These are phyloP conservation scores for Diorhabda elongata DNA, from an alignment of 1,140 invertebrate species.

Conservation along the genomic window DNA sequence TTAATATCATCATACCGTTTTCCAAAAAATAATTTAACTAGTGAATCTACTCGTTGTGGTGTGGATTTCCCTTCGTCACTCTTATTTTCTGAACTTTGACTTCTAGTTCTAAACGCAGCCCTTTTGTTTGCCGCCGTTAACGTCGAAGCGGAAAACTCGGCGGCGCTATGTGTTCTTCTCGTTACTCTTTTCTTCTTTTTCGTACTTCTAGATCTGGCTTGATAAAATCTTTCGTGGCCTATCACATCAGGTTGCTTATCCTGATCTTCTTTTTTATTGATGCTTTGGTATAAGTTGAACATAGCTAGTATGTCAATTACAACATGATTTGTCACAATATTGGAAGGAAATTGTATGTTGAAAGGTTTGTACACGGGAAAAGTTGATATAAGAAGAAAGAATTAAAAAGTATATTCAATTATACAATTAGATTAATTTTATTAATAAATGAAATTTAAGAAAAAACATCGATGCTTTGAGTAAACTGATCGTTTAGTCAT, in stretches of 20 bases:
- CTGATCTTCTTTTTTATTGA: conserved; percentile 61
- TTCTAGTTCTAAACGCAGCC: conserved; percentile 54
- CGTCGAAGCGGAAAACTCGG: conserved; percentile 64
- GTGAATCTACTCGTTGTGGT: conserved; percentile 58
- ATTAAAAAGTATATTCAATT: too few species aligned
- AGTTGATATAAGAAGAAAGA: too few species aligned
- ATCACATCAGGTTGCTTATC: conserved; percentile 60
- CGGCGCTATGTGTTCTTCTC: conserved; percentile 67
- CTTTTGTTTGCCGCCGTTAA: conserved; percentile 60
- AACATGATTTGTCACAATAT: too few species aligned
- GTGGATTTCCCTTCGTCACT: conserved; percentile 54
- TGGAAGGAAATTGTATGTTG: too few species aligned
- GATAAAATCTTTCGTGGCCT: conserved; percentile 71
- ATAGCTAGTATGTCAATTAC: conserved; percentile 46
- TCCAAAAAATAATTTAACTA: conserved; percentile 58
- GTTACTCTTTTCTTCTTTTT: conserved; percentile 55
- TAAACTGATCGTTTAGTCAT: too few species aligned
- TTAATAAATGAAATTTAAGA: too few species aligned
- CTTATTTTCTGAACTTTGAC: conserved; percentile 55
- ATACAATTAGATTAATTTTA: too few species aligned
- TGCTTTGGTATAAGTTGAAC: conserved; percentile 73
- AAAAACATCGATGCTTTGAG: too few species aligned
- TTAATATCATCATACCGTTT: conserved; percentile 8
- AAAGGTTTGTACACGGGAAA: too few species aligned
- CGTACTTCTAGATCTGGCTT: conserved; percentile 50